phyloP scores from a whole-genome alignment of 1,140 invertebrate genomes.

The Arctopsyche grandis region DNA sequence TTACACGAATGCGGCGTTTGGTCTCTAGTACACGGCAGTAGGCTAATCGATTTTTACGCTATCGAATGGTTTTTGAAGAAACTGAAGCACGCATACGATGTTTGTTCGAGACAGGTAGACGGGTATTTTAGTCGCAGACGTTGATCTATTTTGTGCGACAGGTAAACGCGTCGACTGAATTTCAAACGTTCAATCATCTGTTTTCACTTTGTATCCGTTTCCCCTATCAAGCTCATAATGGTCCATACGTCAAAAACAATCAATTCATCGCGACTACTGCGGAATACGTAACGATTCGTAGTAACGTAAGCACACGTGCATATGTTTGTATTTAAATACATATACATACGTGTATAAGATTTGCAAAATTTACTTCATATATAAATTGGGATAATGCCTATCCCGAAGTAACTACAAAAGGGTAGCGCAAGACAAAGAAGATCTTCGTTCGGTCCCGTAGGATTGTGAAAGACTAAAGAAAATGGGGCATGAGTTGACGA shows the following conservation, averaged over 20 bases:
- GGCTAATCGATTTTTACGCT: no score
- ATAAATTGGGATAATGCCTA: no score
- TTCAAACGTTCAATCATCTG: conserved; percentile 40
- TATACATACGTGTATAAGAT: neutral
- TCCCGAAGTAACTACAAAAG: neutral
- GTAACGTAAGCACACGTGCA: neutral
- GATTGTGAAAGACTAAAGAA: no score
- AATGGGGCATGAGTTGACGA: no score
- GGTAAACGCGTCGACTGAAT: conserved; percentile 33
- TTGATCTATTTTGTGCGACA: conserved; percentile 38
- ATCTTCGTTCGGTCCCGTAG: no score
- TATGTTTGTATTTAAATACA: neutral
- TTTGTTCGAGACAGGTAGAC: neutral
- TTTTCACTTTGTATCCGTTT: conserved; percentile 12
- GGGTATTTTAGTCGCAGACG: neutral
- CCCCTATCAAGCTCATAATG: conserved; percentile 17
- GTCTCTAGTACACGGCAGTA: no score
- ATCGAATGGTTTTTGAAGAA: no score
- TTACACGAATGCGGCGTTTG: no score
- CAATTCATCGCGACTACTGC: conserved; percentile 4
- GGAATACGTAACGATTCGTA: conserved; percentile 19
- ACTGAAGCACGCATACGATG: no score
- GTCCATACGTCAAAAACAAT: conserved; percentile 31
- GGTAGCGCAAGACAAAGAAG: no score
- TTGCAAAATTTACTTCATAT: neutral